These are phyloP conservation scores for Scleropages formosus DNA, from an alignment of 2,797 vertebrate species.

Conservation along the genomic window DNA sequence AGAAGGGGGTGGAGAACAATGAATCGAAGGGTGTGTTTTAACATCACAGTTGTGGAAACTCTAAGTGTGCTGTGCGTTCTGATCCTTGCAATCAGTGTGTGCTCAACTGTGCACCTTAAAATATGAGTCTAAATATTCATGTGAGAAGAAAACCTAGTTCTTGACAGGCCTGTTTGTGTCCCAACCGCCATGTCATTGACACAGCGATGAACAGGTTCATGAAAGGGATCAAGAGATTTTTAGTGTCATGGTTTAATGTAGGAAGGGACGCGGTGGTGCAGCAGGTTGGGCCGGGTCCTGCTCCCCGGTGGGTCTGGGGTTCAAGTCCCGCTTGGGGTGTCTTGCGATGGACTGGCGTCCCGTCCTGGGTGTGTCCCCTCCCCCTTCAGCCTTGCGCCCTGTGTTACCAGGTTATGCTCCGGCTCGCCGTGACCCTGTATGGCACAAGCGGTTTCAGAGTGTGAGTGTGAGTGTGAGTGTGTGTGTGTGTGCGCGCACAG, in stretches of 20 bases:
- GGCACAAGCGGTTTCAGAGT: no score
- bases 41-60: background rate
- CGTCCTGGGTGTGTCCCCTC: no score
- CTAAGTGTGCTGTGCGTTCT: background rate
- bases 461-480: background rate
- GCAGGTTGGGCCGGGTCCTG: no score
- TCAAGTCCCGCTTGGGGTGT: no score
- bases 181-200: background rate
- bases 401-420: no score
- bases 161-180: background rate
- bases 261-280: no score
- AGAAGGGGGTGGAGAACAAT: background rate
- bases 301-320: no score
- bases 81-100: no score
- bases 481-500: background rate
- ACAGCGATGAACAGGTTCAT: background rate
- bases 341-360: no score
- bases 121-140: background rate
- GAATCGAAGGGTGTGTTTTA: background rate
- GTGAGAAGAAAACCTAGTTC: background rate
- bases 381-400: no score
- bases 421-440: no score
- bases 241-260: background rate
- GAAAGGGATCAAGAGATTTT: background rate
- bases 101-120: no score